Evolutionary conservation across 2,113 vertebrate species (phyloP).

Genomic region (Guaruba guarouba): DNA sequence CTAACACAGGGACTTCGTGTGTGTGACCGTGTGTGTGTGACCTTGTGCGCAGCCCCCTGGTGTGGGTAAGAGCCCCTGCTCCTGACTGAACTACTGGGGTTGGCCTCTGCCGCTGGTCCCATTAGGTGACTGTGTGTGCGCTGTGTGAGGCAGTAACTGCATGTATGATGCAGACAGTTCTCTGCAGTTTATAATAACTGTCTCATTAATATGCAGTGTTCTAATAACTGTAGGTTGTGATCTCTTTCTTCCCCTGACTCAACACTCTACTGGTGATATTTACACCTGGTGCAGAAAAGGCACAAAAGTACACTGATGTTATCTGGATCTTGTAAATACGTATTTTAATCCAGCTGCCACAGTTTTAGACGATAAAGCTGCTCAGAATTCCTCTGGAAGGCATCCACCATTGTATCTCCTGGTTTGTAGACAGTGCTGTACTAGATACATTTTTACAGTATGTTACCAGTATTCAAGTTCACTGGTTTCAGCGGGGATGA

Average conservation of each 20-base stretch:
- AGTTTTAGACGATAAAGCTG: not conserved
- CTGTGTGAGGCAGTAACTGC: not conserved
- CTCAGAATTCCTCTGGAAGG: not conserved
- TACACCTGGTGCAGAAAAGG: not conserved
- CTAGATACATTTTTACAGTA: not conserved
- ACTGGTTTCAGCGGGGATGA: not conserved
- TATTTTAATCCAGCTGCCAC: not conserved
- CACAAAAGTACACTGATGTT: not conserved
- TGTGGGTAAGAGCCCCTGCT: rapidly evolving
- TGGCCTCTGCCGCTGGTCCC: not conserved
- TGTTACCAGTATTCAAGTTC: not conserved
- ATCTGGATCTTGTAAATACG: not conserved
- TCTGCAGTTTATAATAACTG: not conserved
- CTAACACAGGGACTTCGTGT: rapidly evolving
- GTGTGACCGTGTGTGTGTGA: too few relatives aligned
- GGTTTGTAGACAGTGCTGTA: not conserved
- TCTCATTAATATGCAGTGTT: not conserved
- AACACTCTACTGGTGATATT: not conserved
- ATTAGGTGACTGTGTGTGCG: rapidly evolving
- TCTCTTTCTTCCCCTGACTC: not conserved
- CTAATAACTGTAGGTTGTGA: not conserved
- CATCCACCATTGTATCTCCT: not conserved
- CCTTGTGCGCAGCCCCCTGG: not conserved
- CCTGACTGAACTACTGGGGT: rapidly evolving
- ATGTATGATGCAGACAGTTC: not conserved